These are phyloP conservation scores for Gadus chalcogrammus DNA, from an alignment of 2,113 vertebrate genomes.

Conservation along the genomic window DNA sequence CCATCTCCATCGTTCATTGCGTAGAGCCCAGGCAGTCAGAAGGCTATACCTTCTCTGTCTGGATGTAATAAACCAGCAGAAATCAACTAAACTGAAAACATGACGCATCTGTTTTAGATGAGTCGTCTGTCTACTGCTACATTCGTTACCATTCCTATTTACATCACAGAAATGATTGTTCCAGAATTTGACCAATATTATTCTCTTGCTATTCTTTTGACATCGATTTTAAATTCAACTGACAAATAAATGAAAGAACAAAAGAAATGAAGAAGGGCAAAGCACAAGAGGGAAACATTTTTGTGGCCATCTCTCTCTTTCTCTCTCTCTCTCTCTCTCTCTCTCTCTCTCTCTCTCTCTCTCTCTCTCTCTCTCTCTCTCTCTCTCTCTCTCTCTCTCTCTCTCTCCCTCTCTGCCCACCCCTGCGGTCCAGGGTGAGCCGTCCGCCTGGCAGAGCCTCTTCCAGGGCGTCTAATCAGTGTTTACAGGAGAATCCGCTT, in stretches of 20 bases:
- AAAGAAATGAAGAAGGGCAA: neutral
- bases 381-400: no score
- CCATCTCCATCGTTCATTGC: no score
- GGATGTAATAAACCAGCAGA: constrained; percentile 37
- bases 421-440: constrained; percentile 20
- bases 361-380: no score
- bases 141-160: neutral
- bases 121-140: neutral
- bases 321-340: no score
- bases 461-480: constrained; percentile 58
- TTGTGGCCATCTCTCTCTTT: no score
- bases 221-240: neutral
- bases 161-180: neutral
- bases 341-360: no score
- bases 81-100: constrained; percentile 31
- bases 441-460: constrained; percentile 24
- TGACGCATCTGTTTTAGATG: constrained; percentile 39
- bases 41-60: constrained; percentile 22
- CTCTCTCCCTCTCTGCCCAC: no score
- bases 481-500: constrained; percentile 65
- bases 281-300: no score
- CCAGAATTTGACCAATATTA: neutral
- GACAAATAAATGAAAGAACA: neutral
- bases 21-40: no score
- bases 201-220: neutral